Conservation (phyloP, 2,113 vertebrate genomes). For the Aplodontia rufa region DNA sequence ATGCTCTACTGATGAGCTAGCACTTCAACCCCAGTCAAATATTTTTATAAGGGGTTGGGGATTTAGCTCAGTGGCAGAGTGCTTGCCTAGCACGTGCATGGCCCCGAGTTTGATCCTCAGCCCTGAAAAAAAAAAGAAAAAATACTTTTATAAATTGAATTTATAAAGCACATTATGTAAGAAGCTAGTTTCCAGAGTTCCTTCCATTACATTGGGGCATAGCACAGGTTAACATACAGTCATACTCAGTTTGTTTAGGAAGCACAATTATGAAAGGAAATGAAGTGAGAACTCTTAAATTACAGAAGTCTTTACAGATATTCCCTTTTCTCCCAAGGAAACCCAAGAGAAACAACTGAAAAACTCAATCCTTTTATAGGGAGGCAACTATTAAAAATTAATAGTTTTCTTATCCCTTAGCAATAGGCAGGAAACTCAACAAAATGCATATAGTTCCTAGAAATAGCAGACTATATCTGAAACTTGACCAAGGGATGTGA, state of each 20-base stretch:
- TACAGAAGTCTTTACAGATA: not conserved
- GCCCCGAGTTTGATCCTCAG: too few relatives aligned
- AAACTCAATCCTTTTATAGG: constrained; percentile 19
- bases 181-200: constrained; percentile 15
- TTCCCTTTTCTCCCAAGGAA: not conserved
- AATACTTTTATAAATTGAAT: constrained; percentile 42
- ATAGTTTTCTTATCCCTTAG: constrained; percentile 12
- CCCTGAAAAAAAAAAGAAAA: too few relatives aligned
- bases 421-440: not conserved
- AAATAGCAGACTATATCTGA: constrained; percentile 24
- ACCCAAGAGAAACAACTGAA: constrained; percentile 14
- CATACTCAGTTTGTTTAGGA: not conserved
- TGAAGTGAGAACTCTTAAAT: constrained; percentile 19
- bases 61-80: too few relatives aligned
- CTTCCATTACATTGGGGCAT: not conserved
- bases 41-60: too few relatives aligned
- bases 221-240: not conserved
- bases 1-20: too few relatives aligned
- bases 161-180: constrained; percentile 30
- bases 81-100: too few relatives aligned
- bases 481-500: not conserved
- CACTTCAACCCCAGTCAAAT: too few relatives aligned
- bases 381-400: not conserved
- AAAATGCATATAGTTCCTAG: not conserved
- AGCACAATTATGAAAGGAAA: not conserved